Percentiles rank a stretch among this genome's conserved stretches.
Conservation (phyloP, 1,140 invertebrate species). For the Anastatus disparis region DNA sequence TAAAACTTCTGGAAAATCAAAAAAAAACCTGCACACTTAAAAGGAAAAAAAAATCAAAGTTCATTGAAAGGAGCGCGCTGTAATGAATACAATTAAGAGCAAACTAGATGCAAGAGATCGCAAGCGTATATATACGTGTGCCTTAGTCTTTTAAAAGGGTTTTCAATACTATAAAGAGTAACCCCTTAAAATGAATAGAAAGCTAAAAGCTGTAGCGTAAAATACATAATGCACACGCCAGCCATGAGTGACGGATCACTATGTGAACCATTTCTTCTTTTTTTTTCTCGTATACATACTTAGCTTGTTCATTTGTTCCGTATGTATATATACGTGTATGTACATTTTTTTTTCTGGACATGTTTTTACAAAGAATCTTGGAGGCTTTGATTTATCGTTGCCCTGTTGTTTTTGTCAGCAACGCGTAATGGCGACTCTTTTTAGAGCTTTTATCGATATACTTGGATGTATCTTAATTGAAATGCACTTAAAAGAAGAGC, state of each 20-base stretch:
- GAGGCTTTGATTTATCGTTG: conserved; percentile 22
- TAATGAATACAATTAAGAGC: conserved; percentile 7
- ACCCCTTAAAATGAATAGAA: too few relatives aligned
- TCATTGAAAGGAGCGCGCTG: background rate
- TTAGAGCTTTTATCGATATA: background rate
- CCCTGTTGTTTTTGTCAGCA: conserved; percentile 4
- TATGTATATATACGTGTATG: too few relatives aligned
- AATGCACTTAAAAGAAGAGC: background rate
- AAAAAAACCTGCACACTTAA: too few relatives aligned
- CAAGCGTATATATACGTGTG: background rate
- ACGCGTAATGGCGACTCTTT: background rate
- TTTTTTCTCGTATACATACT: too few relatives aligned
- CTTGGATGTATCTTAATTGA: background rate
- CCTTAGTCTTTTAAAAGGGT: background rate
- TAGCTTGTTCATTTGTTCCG: background rate
- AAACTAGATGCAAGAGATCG: background rate
- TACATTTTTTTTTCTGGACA: background rate
- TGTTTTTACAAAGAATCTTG: background rate
- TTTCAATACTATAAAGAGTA: too few relatives aligned
- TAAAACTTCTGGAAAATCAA: too few relatives aligned
- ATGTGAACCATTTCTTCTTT: background rate
- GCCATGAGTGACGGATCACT: conserved; percentile 21
- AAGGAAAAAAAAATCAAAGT: too few relatives aligned
- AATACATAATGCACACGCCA: background rate
- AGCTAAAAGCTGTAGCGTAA: too few relatives aligned